These are phyloP conservation scores for Poeciliopsis turrubarensis DNA, from an alignment of 2,113 vertebrate genomes.

Conservation along the genomic window DNA sequence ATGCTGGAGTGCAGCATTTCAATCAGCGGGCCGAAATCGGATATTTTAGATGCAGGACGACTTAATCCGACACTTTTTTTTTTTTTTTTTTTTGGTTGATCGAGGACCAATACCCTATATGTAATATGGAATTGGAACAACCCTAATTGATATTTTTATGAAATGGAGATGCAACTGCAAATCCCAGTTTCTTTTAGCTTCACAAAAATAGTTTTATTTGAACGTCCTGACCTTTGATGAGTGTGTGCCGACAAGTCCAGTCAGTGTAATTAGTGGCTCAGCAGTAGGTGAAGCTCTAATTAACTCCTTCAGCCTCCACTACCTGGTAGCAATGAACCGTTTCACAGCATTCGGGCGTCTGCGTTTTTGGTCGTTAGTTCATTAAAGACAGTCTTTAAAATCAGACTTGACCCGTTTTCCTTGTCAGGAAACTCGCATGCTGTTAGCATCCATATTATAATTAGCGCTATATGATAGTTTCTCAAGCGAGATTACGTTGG, in stretches of 20 bases:
- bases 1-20: no score
- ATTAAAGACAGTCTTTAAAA: constrained; percentile 15
- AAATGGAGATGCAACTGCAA: no score
- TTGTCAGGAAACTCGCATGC: not conserved
- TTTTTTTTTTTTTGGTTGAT: no score
- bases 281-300: constrained; percentile 45
- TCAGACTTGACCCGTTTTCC: constrained; percentile 13
- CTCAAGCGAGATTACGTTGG: not conserved
- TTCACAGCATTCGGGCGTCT: constrained; percentile 23
- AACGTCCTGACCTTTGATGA: constrained; percentile 51
- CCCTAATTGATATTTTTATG: no score
- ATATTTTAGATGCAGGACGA: no score
- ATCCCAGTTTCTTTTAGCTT: no score
- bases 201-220: constrained; percentile 25
- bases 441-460: constrained; percentile 15
- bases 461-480: not conserved
- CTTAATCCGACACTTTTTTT: no score
- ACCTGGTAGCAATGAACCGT: constrained; percentile 20
- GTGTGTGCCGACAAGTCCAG: constrained; percentile 40
- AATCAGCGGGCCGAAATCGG: no score
- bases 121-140: no score
- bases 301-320: constrained; percentile 43
- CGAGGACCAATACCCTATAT: no score
- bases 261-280: constrained; percentile 52
- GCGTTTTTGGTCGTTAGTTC: constrained; percentile 8